phyloP scores from a whole-genome alignment of 2,797 vertebrate genomes.

The Manis pentadactyla region DNA sequence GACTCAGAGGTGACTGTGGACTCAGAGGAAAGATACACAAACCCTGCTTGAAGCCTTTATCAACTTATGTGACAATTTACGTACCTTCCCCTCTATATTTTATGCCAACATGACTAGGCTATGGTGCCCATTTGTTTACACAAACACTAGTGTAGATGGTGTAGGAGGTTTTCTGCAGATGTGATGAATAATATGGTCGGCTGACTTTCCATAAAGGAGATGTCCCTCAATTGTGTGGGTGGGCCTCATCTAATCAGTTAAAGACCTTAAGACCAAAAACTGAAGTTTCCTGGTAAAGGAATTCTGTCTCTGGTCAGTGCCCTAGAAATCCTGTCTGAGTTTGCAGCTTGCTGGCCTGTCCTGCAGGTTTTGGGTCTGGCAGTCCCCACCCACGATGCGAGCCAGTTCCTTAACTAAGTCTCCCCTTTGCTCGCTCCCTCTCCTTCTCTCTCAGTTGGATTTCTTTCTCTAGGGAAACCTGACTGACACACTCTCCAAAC shows the following conservation, averaged over 20 bases:
- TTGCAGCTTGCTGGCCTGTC: not conserved
- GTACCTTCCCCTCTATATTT: not conserved
- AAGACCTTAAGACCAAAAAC: not conserved
- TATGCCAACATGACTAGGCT: not conserved
- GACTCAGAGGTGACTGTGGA: not conserved
- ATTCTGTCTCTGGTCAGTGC: not conserved
- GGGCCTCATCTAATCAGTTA: not conserved
- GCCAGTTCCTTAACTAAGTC: not conserved
- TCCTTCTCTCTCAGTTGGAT: not conserved
- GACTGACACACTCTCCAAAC: not conserved
- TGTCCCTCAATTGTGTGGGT: not conserved
- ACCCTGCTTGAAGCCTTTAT: not conserved
- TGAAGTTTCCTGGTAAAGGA: not conserved
- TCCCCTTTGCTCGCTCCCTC: no score
- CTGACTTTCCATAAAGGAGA: not conserved
- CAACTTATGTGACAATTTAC: not conserved
- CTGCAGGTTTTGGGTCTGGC: not conserved
- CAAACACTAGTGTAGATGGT: not conserved
- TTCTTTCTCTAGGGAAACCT: not conserved
- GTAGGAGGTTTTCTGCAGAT: not conserved
- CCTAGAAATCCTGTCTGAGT: not conserved
- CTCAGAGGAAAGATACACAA: not conserved
- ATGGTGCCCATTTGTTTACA: not conserved
- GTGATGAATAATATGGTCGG: not conserved
- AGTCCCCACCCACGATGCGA: not conserved